Conservation (phyloP, 2,797 vertebrate genomes). For the Sciurus carolinensis region DNA sequence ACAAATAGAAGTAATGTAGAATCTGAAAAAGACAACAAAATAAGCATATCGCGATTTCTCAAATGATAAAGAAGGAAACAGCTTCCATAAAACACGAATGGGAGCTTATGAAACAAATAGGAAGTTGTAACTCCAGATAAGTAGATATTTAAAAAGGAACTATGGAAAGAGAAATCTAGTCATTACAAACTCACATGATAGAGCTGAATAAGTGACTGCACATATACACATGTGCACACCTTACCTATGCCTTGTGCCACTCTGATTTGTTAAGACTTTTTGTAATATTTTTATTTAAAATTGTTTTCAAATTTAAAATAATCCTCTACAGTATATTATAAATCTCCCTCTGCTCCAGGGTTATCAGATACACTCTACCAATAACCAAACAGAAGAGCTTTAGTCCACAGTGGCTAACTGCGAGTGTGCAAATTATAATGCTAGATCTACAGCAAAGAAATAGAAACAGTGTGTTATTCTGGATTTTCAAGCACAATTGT, state of each 20-base stretch:
- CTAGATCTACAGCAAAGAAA: background rate
- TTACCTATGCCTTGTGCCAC: background rate
- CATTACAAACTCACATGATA: background rate
- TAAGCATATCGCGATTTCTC: background rate
- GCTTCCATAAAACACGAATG: background rate
- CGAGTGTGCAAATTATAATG: background rate
- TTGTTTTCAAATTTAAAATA: constrained; percentile 41
- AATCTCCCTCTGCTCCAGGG: background rate
- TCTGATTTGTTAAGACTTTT: background rate
- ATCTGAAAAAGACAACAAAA: background rate
- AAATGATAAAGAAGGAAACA: background rate
- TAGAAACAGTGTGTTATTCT: background rate
- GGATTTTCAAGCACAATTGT: background rate
- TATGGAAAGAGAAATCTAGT: background rate
- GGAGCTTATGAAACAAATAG: background rate
- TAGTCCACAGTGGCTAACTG: background rate
- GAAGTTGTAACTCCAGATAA: background rate
- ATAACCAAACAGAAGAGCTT: background rate
- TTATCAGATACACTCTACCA: background rate
- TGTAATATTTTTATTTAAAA: background rate
- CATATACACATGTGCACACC: too few species aligned
- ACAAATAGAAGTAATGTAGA: background rate
- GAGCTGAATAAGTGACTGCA: background rate
- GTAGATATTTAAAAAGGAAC: background rate
- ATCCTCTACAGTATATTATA: background rate